Evolutionary conservation across 2,113 vertebrate species (phyloP).

Genomic region (Eptesicus fuscus): DNA sequence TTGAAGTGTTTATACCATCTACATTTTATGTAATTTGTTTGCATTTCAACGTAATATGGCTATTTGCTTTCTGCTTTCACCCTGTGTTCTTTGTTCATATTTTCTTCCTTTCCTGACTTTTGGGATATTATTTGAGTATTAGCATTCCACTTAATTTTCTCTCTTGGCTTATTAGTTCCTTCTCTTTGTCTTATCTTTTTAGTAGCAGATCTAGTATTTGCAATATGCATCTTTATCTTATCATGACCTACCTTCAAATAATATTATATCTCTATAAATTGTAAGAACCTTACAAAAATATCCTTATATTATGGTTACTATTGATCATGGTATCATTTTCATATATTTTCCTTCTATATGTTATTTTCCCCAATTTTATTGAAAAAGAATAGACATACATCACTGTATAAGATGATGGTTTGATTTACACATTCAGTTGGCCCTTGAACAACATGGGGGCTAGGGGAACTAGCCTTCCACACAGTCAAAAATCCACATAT

Average conservation of each 20-base stretch:
- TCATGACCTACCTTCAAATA: neutral
- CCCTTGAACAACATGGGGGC: neutral
- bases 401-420: neutral
- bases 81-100: neutral
- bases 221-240: neutral
- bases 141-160: neutral
- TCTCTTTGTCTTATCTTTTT: neutral
- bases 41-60: neutral
- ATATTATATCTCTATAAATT: neutral
- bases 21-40: neutral
- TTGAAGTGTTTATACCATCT: neutral
- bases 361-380: neutral
- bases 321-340: neutral
- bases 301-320: neutral
- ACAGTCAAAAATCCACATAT: neutral
- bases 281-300: neutral
- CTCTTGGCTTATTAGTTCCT: neutral
- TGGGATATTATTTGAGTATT: neutral
- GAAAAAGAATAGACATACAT: neutral
- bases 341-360: neutral
- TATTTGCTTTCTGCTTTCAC: neutral
- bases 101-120: neutral
- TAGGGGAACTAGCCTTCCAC: neutral
- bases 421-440: neutral
- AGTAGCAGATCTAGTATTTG: neutral